Evolutionary conservation across 2,888 invertebrate species (phyloP), one percentile per base, ranked within the genome.

Genomic region (Ophonus ardosiacus): DNA sequence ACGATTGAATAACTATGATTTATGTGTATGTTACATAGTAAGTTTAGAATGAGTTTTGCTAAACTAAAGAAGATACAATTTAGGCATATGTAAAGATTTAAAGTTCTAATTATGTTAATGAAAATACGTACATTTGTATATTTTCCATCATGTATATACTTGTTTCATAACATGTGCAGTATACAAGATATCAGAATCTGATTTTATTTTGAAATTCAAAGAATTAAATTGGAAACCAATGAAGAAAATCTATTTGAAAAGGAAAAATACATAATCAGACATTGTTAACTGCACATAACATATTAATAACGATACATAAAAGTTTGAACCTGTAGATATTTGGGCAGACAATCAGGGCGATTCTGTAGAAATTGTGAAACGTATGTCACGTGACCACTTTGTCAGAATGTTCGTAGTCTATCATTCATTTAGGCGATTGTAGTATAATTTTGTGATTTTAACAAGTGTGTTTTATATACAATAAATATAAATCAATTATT

Each of bases 261-360:
- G 43, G 21, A 65, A 68, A 56, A 51, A 63, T 80, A 85, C 80
- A 85, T 85, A 85, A 80, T 85, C 85, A 80, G 68, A 84, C 51
- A 56, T 85, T 85, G 68, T 71, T 68, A 71, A 80, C 85, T 85
- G 85, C 85, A 85, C 85, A 85, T 85, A 71, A 85, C 85, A 85
- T 85, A 71, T 85, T 79, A 79, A 84, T 82, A 57, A 74, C 68
- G 68, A 80, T 68, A 78, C 79, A 78, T 84, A 84, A 79, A 80
- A 80, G 85, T 85, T 85, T 79, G 80, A 85, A 79, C 59, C 85
- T 80, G 85, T 85, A 85, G 85, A 85, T 85, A 85, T 85, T 85
- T 85, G 85, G 85, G 85, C 84, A 84, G 84, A 85, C 85, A 85
- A 85, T 85, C 85, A 85, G 85, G 85, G 85, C 85, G 85, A 85